These are phyloP conservation scores for Labeo calbasu DNA, from an alignment of 2,797 vertebrate species.

Conservation along the genomic window DNA sequence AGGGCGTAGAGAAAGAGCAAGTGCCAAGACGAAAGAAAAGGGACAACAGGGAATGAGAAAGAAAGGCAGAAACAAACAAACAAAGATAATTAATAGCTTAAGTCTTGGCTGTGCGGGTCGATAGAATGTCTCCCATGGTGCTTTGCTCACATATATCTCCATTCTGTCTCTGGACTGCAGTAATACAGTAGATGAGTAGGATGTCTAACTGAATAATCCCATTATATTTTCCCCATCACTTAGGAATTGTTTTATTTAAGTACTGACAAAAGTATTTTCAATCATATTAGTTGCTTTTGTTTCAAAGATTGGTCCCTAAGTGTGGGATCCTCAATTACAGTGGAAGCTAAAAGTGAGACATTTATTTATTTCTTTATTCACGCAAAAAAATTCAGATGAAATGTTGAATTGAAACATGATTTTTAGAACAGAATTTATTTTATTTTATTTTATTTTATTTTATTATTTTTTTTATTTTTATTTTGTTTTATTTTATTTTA, in stretches of 20 bases:
- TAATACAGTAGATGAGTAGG: slow-evolving; percentile 30
- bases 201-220: slow-evolving; percentile 34
- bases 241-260: slow-evolving; percentile 33
- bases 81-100: slow-evolving; percentile 52
- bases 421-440: not conserved
- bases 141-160: slow-evolving; percentile 44
- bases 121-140: slow-evolving; percentile 47
- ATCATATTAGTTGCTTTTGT: slow-evolving; percentile 17
- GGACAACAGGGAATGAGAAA: slow-evolving; percentile 28
- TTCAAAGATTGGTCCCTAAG: not conserved
- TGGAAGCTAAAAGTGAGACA: not conserved
- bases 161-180: slow-evolving; percentile 42
- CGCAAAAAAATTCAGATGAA: no score
- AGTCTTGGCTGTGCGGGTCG: slow-evolving; percentile 46
- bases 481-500: no score
- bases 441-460: not conserved
- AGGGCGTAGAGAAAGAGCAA: slow-evolving; percentile 23
- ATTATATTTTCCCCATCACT: slow-evolving; percentile 20
- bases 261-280: not conserved
- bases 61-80: slow-evolving; percentile 41
- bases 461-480: not conserved
- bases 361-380: not conserved
- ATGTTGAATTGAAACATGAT: not conserved
- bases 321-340: not conserved
- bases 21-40: slow-evolving; percentile 36